These are phyloP conservation scores for Halictus rubicundus DNA, from an alignment of 1,140 invertebrate species.

Conservation along the genomic window DNA sequence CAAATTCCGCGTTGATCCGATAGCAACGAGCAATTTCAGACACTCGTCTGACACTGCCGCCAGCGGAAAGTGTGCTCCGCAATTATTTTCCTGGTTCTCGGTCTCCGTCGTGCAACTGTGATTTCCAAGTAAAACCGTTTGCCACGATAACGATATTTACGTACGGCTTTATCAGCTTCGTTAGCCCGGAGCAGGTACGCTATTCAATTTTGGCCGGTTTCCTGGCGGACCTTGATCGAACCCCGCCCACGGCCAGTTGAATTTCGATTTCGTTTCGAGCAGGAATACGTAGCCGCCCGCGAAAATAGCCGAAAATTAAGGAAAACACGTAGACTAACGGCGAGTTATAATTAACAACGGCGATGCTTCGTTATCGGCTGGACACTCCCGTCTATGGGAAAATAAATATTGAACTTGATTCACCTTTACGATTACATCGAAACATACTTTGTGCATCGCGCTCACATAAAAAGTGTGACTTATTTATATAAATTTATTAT, in stretches of 20 bases:
- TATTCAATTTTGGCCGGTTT: slow-evolving; percentile 52
- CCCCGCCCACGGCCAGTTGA: slow-evolving; percentile 40
- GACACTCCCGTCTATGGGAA: no score
- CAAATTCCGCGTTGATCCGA: no score
- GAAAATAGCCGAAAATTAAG: slow-evolving; percentile 24
- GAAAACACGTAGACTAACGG: slow-evolving; percentile 25
- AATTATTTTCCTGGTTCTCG: slow-evolving; percentile 7
- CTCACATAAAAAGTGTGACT: no score
- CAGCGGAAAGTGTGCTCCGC: background rate
- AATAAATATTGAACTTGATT: no score
- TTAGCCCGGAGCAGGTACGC: slow-evolving; percentile 21
- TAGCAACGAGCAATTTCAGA: no score
- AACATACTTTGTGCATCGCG: no score
- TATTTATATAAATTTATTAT: no score
- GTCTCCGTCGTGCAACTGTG: background rate
- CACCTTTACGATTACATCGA: no score
- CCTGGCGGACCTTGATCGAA: slow-evolving; percentile 53
- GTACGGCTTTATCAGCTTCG: slow-evolving; percentile 38
- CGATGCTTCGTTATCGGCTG: slow-evolving; percentile 9
- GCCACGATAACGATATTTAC: slow-evolving; percentile 39
- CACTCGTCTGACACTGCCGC: no score
- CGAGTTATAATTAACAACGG: slow-evolving; percentile 26
- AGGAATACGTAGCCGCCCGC: slow-evolving; percentile 3
- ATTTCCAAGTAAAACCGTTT: slow-evolving; percentile 20
- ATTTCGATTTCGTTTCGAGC: slow-evolving; percentile 42